Evolutionary conservation across 2,888 invertebrate genomes (phyloP).

Genomic region (Empis stercorea): DNA sequence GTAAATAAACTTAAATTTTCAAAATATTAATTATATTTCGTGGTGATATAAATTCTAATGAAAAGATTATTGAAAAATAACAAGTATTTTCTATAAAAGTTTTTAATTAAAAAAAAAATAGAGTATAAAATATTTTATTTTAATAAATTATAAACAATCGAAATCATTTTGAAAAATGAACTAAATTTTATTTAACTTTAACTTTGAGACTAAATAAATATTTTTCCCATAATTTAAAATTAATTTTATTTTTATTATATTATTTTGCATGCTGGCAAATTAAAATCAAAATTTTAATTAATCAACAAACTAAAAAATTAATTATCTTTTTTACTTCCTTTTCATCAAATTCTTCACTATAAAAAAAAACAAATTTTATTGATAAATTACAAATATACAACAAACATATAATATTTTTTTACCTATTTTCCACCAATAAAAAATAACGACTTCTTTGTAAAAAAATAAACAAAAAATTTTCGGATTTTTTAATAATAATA

Average conservation of each 20-base stretch:
- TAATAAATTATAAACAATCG: conserved; percentile 1
- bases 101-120: too few relatives aligned
- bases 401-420: too few relatives aligned
- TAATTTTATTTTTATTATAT: conserved; percentile 12
- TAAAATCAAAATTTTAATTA: conserved; percentile 8
- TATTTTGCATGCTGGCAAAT: conserved; percentile 21
- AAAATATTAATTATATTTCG: too few relatives aligned
- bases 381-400: too few relatives aligned
- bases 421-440: conserved; percentile 6
- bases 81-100: neutral
- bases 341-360: too few relatives aligned
- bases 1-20: too few relatives aligned
- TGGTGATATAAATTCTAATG: too few relatives aligned
- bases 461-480: conserved; percentile 7
- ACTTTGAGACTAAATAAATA: neutral
- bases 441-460: conserved; percentile 12
- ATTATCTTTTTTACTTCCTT: too few relatives aligned
- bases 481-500: conserved; percentile 8
- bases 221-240: conserved; percentile 6
- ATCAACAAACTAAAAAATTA: conserved; percentile 5
- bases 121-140: conserved; percentile 12
- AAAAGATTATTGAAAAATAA: conserved; percentile 4
- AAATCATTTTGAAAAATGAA: neutral
- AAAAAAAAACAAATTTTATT: too few relatives aligned
- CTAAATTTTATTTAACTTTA: neutral